Base-by-base conservation (phyloP, 2,113 vertebrate genomes). In the Ailurus styani region DNA sequence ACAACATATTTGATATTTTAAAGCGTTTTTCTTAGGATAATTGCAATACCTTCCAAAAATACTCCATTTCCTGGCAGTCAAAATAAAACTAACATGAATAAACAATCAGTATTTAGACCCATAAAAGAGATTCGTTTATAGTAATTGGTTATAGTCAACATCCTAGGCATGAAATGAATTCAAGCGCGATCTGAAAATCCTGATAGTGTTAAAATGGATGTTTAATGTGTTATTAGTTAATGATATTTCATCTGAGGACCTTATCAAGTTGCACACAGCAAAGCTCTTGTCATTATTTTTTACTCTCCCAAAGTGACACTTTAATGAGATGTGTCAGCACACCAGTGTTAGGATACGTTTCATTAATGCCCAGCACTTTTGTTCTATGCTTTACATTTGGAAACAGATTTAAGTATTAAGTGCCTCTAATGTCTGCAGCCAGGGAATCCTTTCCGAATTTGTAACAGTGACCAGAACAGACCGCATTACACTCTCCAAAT, bases 331-430 rank as follows among this genome's bases (percentile, higher is more conserved):
- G 97, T 98, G 98, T 98, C 98, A 86, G 97, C 85, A 34, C 94
- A 55, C 98, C 96, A 78, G 98, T 62, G 40, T 97, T 96, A 95
- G 98, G 98, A 98, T 98, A 97, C 97, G 14, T 98, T 99, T 99
- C 98, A 98, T 99, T 99, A 99, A 99, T 98, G 98, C 98, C 98
- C 97, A 97, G 86, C 97, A 98, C 98, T 99, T 99, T 99, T 99
- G 99, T 99, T 99, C 98, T 96, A 96, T 83, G 98, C 99, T 99
- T 99, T 99, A 99, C 99, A 99, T 98, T 99, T 98, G 98, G 99
- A 99, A 99, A 99, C 99, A 99, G 99, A 99, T 99, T 99, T 99
- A 99, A 98, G 99, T 98, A 99, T 99, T 99, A 99, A 99, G 99
- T 99, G 98, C 98, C 98, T 98, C 96, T 98, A 96, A 99, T 99